Base-by-base conservation (phyloP, 1,140 invertebrate species). In the Kradibia gibbosae region DNA sequence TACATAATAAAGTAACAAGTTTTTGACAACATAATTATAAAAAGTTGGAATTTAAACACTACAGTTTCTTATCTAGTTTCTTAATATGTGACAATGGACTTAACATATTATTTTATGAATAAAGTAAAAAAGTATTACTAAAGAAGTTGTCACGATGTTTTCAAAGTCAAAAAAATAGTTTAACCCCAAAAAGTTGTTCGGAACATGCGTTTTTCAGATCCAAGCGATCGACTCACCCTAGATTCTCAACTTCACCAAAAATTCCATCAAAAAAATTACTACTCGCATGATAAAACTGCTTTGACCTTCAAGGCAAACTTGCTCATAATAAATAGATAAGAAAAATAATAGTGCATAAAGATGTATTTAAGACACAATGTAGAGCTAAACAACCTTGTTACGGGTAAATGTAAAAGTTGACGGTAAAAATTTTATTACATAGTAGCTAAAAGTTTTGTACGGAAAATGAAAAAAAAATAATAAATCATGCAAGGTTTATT, bases 251-350 rank as follows among this genome's bases (percentile, higher is more conserved):
- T 42, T 11, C 34, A 25, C 25, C 42, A 48, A n/a, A 65, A 17
- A 11, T 76, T 67, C 36, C 48, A 71, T 48, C 48, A 28, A 55
- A 62, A 11, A 53, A 55, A 78, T 71, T 70, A 71, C 31, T 55
- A 53, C 53, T 25, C 7, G 50, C 20, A n/a, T 10, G 48, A 53
- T 8, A 72, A 48, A 42, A 25, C 39, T 48, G 3, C 1, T 7
- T 22, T 15, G 28, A 36, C 1, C 50, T 22, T 25, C 50, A 15
- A 31, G 3, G 8, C 20, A 13, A 1, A 34, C 55, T 57, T 34
- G 62, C 20, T 28, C 25, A 75, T 20, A 22, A 55, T 20, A 5
- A 55, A 7, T 10, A 3, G 39, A 17, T 10, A 39, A 17, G 13
- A 20, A 39, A n/a, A 39, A 39, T n/a, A 39, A 39, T 8, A 7